Percentiles rank a stretch among this genome's conserved stretches.
Conservation (phyloP, 1,140 invertebrate genomes). For the Thaumetopoea pityocampa region DNA sequence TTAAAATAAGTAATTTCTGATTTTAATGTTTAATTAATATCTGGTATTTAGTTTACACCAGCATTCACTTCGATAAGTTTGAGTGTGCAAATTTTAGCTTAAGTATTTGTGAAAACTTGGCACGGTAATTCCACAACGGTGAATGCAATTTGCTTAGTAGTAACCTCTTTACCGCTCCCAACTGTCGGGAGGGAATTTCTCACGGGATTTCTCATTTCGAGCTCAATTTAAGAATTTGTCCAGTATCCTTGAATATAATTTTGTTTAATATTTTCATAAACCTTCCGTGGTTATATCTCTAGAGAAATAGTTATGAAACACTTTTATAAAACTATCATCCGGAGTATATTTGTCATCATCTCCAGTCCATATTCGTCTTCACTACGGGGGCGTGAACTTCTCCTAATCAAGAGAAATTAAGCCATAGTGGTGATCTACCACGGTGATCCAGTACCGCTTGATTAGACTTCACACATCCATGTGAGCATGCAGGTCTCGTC, state of each 20-base stretch:
- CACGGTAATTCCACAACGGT: constrained; percentile 36
- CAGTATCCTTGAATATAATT: constrained; percentile 22
- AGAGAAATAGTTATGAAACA: too few species aligned
- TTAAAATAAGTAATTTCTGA: too few species aligned
- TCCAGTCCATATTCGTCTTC: too few species aligned
- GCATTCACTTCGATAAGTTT: constrained; percentile 3
- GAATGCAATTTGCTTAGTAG: constrained; percentile 64
- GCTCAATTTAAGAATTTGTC: constrained; percentile 61
- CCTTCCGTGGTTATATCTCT: constrained; percentile 9
- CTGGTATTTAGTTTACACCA: constrained; percentile 2
- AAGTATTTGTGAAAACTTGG: constrained; percentile 31
- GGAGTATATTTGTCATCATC: too few species aligned
- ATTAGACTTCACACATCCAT: too few species aligned
- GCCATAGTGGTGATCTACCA: too few species aligned
- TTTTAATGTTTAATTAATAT: not conserved
- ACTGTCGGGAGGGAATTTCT: constrained; percentile 43
- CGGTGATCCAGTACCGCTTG: too few species aligned
- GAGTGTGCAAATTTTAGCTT: constrained; percentile 17
- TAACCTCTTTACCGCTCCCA: constrained; percentile 55
- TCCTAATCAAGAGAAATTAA: too few species aligned
- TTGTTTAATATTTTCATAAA: constrained; percentile 13
- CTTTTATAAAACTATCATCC: too few species aligned
- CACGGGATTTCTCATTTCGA: constrained; percentile 54
- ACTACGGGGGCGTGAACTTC: too few species aligned
- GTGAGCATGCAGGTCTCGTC: too few species aligned